Evolutionary conservation across 2,113 vertebrate species (phyloP).

Genomic region (Ctenodactylus gundi): DNA sequence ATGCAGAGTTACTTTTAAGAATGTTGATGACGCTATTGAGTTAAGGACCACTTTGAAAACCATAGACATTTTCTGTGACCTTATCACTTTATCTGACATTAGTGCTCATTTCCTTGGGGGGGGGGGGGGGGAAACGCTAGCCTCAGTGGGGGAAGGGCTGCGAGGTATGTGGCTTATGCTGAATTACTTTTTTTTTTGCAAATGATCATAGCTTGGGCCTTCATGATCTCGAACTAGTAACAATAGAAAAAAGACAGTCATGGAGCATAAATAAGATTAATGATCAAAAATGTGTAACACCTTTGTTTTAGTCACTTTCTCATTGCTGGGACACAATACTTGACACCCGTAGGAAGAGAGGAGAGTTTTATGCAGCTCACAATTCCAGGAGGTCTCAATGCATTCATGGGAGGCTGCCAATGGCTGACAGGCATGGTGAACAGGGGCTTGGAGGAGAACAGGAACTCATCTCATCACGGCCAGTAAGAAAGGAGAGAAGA

Average conservation of each 20-base stretch:
- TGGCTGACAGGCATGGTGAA: no score
- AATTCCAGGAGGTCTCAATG: no score
- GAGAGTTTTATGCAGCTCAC: no score
- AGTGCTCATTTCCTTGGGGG: not conserved
- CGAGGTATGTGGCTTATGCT: not conserved
- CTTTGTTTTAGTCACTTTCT: no score
- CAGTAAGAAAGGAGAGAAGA: no score
- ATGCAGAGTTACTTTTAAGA: not conserved
- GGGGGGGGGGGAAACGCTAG: no score
- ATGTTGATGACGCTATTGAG: not conserved
- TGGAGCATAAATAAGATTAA: not conserved
- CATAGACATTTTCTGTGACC: not conserved
- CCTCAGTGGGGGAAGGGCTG: not conserved
- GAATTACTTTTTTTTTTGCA: not conserved
- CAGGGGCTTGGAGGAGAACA: no score
- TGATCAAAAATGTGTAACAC: not conserved
- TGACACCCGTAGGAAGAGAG: no score
- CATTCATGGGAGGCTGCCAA: no score
- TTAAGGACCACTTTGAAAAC: not conserved
- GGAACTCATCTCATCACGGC: no score
- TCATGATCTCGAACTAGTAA: not conserved
- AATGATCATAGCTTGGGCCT: not conserved
- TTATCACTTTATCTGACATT: not conserved
- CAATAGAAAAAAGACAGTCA: not conserved
- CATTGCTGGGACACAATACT: no score